A percentile compares a stretch with the other conserved stretches of the same genome.
These are phyloP conservation scores for Oxyura jamaicensis DNA, from an alignment of 2,113 vertebrate genomes.

Conservation along the genomic window DNA sequence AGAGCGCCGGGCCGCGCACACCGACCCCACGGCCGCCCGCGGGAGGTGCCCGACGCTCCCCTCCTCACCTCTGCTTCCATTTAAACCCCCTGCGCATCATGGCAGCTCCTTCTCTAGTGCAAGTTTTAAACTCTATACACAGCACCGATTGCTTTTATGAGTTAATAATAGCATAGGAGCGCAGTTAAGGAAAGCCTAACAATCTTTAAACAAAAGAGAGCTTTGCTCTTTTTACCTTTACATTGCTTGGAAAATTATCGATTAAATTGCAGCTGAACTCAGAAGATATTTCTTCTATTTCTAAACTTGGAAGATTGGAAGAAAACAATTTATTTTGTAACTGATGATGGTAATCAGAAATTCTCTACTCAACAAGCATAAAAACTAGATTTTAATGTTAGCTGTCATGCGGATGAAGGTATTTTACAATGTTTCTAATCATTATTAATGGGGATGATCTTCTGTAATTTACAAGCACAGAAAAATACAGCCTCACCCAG, in stretches of 20 bases:
- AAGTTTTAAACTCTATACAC: not conserved
- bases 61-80: not conserved
- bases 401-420: not conserved
- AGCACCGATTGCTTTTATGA: conserved; percentile 63
- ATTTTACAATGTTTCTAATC: conserved; percentile 40
- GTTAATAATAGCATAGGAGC: conserved; percentile 54
- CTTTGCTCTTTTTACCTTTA: conserved; percentile 72
- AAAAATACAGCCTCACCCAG: not conserved
- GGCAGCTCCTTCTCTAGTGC: not conserved
- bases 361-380: conserved; percentile 63
- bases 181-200: conserved; percentile 62
- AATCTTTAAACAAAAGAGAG: conserved; percentile 67
- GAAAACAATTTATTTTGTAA: conserved; percentile 7
- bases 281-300: conserved; percentile 42
- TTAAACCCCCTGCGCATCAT: not conserved
- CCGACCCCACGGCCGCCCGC: no score
- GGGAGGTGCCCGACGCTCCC: not conserved
- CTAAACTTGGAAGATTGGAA: conserved; percentile 19
- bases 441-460: conserved; percentile 54
- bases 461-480: conserved; percentile 16
- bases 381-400: conserved; percentile 48
- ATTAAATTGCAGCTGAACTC: conserved; percentile 68
- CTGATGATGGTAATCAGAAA: conserved; percentile 53
- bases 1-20: no score
- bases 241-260: conserved; percentile 69